A percentile compares a stretch with the other conserved stretches of the same genome.
These are phyloP conservation scores for Otocyon megalotis DNA, from an alignment of 2,113 vertebrate species.

Conservation along the genomic window DNA sequence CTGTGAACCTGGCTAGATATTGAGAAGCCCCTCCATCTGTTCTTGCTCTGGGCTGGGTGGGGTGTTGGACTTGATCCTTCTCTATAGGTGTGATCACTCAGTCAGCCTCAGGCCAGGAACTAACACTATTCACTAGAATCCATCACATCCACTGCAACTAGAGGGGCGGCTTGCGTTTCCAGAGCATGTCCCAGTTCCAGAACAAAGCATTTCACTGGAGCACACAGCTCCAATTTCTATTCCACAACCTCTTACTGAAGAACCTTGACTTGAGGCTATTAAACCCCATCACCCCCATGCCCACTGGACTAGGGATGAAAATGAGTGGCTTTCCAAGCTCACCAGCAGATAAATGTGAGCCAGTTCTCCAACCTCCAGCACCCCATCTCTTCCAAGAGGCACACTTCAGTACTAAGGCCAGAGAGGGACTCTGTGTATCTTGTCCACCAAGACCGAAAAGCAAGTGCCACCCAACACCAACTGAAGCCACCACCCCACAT, in stretches of 20 bases:
- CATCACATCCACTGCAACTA: fast-evolving
- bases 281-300: not conserved
- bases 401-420: not conserved
- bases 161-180: not conserved
- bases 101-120: not conserved
- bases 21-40: not conserved
- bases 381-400: not conserved
- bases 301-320: not conserved
- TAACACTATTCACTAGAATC: not conserved
- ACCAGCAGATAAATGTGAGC: not conserved
- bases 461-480: not conserved
- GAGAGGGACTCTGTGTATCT: fast-evolving
- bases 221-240: not conserved
- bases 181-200: not conserved
- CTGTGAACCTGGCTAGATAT: not conserved
- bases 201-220: not conserved
- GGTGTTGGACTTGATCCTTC: not conserved
- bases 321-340: not conserved
- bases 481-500: not conserved
- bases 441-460: not conserved
- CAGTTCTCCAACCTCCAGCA: not conserved
- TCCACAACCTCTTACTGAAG: not conserved
- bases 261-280: not conserved
- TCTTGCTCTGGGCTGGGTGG: not conserved
- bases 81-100: not conserved